A percentile compares a stretch with the other conserved stretches of the same genome.
phyloP scores from a whole-genome alignment of 2,797 vertebrate species.

The Ispidina lecontei region DNA sequence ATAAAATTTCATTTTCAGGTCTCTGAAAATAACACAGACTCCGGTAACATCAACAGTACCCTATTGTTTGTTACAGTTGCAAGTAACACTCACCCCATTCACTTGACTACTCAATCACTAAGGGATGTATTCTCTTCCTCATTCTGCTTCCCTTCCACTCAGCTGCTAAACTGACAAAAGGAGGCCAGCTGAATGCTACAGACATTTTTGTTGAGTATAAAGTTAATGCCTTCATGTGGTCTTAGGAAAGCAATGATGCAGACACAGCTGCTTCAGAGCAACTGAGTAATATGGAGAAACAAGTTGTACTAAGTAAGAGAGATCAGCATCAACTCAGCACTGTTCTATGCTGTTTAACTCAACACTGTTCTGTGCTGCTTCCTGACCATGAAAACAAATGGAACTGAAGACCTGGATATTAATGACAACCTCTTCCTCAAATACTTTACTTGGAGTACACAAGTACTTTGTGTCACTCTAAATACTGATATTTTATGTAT shows the following conservation, averaged over 20 bases:
- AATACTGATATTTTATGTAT: neutral
- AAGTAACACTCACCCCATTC: slow-evolving; percentile 20
- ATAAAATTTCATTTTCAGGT: neutral
- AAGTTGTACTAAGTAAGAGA: neutral
- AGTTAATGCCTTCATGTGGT: neutral
- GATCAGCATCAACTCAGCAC: neutral
- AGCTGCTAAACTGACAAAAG: slow-evolving; percentile 36
- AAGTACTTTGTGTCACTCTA: neutral
- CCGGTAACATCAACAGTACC: neutral
- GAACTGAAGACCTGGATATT: neutral
- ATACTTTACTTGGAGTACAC: neutral
- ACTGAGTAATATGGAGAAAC: neutral
- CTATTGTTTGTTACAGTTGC: neutral
- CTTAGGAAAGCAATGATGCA: neutral
- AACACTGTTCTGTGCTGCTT: neutral
- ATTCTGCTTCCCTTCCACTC: neutral
- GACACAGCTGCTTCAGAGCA: neutral
- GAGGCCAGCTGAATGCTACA: neutral
- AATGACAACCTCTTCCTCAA: neutral
- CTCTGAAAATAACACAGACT: slow-evolving; percentile 25
- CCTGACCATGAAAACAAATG: neutral
- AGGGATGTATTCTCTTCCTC: neutral
- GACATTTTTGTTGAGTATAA: neutral
- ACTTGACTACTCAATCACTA: neutral
- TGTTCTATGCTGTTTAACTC: too few species aligned